Conservation (phyloP, 2,797 vertebrate genomes). For the Mus minutoides region DNA sequence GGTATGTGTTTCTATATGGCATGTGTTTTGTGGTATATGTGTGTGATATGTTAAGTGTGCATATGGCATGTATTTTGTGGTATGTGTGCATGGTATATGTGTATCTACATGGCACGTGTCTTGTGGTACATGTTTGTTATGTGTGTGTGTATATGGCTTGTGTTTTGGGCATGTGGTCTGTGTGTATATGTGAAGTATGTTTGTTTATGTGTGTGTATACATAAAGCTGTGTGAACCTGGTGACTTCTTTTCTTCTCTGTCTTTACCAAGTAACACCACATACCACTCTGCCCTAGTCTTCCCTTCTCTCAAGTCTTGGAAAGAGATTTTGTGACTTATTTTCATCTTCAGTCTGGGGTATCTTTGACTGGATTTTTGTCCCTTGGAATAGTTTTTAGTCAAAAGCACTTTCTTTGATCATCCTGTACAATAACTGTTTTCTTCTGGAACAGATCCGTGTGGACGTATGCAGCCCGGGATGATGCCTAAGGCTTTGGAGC, state of each 20-base stretch:
- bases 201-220: background rate
- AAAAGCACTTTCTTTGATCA: background rate
- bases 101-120: background rate
- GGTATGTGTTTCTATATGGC: background rate
- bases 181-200: background rate
- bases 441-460: background rate
- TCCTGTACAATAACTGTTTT: background rate
- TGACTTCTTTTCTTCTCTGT: constrained; percentile 34
- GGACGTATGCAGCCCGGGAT: background rate
- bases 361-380: background rate
- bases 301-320: background rate
- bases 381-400: background rate
- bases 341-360: constrained; percentile 6
- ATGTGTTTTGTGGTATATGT: no score
- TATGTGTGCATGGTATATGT: background rate
- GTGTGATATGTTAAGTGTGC: background rate
- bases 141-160: no score
- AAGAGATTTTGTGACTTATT: background rate
- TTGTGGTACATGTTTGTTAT: background rate
- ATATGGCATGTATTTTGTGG: background rate
- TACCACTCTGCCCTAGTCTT: background rate
- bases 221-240: constrained; percentile 19
- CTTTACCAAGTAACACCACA: background rate
- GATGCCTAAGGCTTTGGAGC: background rate
- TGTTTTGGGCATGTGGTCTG: no score